Percentiles rank a stretch among this genome's conserved stretches.
Evolutionary conservation across 2,888 invertebrate species (phyloP).

Genomic region (Drosophila subquinaria): DNA sequence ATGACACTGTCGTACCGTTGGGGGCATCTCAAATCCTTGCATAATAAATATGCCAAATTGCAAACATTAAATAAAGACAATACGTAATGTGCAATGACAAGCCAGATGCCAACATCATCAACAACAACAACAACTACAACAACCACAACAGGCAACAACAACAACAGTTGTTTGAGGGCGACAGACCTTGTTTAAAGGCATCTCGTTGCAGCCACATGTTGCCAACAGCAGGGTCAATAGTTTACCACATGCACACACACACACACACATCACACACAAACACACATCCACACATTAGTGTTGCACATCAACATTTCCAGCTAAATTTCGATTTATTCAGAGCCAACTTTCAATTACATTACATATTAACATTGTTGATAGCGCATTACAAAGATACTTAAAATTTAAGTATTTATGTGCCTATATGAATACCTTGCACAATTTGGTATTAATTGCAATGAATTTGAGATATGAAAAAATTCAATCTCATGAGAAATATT

Average conservation of each 20-base stretch:
- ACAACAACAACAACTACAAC: constrained; percentile 14
- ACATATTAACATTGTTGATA: neutral
- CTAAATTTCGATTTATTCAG: constrained; percentile 6
- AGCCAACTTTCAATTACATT: neutral
- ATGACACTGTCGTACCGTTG: constrained; percentile 71
- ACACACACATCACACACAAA: neutral
- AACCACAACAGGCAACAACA: constrained; percentile 6
- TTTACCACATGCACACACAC: constrained; percentile 8
- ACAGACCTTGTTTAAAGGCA: constrained; percentile 48
- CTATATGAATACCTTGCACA: neutral
- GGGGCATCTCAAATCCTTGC: constrained; percentile 70
- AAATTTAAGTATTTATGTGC: neutral
- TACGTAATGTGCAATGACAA: constrained; percentile 71
- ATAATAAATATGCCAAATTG: constrained; percentile 81
- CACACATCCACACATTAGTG: constrained; percentile 22
- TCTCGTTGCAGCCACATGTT: constrained; percentile 56
- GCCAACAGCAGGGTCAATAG: constrained; percentile 53
- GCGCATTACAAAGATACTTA: neutral
- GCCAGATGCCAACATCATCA: constrained; percentile 56
- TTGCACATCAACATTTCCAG: constrained; percentile 19
- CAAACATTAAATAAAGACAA: constrained; percentile 81
- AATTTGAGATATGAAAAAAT: no score
- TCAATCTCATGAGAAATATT: no score
- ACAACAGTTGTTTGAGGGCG: constrained; percentile 23
- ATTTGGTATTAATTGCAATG: neutral